Conservation (phyloP, 2,113 vertebrate genomes). For the Poeciliopsis prolifica region DNA sequence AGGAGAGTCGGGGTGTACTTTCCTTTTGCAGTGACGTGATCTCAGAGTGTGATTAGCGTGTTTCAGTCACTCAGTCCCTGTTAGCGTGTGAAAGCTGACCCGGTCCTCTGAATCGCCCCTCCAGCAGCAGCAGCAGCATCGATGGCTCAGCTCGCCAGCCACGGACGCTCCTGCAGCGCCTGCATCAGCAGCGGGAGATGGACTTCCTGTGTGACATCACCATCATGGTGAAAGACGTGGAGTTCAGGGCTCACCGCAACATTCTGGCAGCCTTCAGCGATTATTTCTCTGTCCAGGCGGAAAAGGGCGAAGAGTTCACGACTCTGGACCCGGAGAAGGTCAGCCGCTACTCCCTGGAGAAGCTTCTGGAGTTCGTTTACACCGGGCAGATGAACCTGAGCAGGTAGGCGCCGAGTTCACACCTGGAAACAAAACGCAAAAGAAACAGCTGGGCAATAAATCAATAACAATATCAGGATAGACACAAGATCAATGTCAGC, state of each 20-base stretch:
- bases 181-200: constrained; percentile 74
- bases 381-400: constrained; percentile 92
- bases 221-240: constrained; percentile 70
- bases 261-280: constrained; percentile 95
- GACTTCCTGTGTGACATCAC: constrained; percentile 74
- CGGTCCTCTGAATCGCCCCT: not conserved
- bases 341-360: constrained; percentile 89
- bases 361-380: constrained; percentile 93
- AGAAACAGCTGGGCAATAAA: no score
- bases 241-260: constrained; percentile 86
- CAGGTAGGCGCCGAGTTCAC: constrained; percentile 77
- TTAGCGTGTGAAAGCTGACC: not conserved
- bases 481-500: no score
- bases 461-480: no score
- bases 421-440: no score
- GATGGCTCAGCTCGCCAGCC: constrained; percentile 55
- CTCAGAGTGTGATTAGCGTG: no score
- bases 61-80: not conserved
- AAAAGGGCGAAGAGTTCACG: constrained; percentile 78
- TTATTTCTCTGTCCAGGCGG: constrained; percentile 87
- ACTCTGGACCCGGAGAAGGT: constrained; percentile 91
- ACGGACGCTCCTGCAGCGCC: constrained; percentile 71
- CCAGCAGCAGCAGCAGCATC: constrained; percentile 31
- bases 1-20: not conserved
- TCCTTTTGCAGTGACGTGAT: not conserved